phyloP scores from a whole-genome alignment of 2,113 vertebrate genomes.

The Eurypyga helias region DNA sequence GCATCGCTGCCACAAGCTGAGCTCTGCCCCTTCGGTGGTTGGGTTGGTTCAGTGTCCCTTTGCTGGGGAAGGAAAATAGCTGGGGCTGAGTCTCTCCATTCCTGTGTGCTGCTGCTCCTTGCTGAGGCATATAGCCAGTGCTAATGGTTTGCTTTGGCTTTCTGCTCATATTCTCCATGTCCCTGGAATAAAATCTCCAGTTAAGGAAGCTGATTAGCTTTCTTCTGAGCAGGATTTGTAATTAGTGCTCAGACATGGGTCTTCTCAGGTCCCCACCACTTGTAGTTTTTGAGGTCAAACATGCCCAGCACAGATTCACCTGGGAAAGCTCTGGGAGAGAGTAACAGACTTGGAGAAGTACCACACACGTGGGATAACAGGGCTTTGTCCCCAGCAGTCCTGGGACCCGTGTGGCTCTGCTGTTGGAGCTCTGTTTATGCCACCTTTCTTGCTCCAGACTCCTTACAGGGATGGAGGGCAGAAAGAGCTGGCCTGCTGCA shows the following conservation, averaged over 20 bases:
- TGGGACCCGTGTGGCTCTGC: not conserved
- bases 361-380: not conserved
- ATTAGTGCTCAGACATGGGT: not conserved
- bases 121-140: not conserved
- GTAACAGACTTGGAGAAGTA: not conserved
- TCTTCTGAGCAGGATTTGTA: not conserved
- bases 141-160: not conserved
- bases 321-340: not conserved
- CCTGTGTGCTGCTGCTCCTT: accelerated
- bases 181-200: not conserved
- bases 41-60: not conserved
- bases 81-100: not conserved
- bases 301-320: not conserved
- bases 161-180: not conserved
- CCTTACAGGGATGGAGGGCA: not conserved
- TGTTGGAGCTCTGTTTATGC: not conserved
- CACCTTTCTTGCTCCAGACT: not conserved
- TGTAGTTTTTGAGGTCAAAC: not conserved
- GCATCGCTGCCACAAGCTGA: not conserved
- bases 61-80: not conserved
- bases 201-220: not conserved
- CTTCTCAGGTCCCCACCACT: not conserved
- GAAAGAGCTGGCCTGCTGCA: not conserved
- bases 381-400: not conserved
- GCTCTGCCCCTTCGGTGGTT: not conserved